Evolutionary conservation across 2,113 vertebrate species (phyloP), one percentile per base, ranked within the genome.

Genomic region (Sinocyclocheilus maitianheensis): DNA sequence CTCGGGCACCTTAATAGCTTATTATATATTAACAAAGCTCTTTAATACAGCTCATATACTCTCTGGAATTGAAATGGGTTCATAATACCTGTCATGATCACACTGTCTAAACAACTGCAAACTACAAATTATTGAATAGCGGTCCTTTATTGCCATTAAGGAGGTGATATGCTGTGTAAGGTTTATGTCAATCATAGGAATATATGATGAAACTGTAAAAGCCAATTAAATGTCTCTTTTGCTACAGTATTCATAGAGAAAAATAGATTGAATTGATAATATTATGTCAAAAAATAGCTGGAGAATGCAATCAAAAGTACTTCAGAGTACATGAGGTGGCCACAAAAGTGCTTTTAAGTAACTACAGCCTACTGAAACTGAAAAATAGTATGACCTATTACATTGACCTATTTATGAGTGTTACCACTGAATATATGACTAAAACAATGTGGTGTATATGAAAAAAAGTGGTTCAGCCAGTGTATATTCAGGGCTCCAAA

Each of bases 91-190:
- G 24, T 53, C 48, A 77, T 51, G 46, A 51, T 77, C 48, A 53
- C 10, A 46, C 40, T 46, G 24, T 16, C 12, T 20, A 77, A 53
- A 77, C 8, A 34, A 76, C 43, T 24, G 24, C 43, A 77, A 53
- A 53, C 46, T 51, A 75, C 72, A 75, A 48, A 12, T 48, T 53
- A 53, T 55, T 77, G 75, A 77, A 77, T 77, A 30, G 46, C 8
- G 5, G 46, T 26, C 20, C 48, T 46, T 18, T 4, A 55, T 77
- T 5, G 30, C 76, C 51, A 18, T 53, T 3, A 53, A 55, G 3
- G 1, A 58, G 76, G 48, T 51, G 7, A 77, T 51, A 0, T 18
- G 20, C 40, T 74, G 43, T 53, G 46, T 55, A 43, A 55, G 7
- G 48, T 58, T 55, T 55, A 5, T 20, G 13, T 77, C 46, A 53